Evolutionary conservation across 2,113 vertebrate genomes (phyloP), one percentile per base, ranked within the genome.

Genomic region (Chionomys nivalis): DNA sequence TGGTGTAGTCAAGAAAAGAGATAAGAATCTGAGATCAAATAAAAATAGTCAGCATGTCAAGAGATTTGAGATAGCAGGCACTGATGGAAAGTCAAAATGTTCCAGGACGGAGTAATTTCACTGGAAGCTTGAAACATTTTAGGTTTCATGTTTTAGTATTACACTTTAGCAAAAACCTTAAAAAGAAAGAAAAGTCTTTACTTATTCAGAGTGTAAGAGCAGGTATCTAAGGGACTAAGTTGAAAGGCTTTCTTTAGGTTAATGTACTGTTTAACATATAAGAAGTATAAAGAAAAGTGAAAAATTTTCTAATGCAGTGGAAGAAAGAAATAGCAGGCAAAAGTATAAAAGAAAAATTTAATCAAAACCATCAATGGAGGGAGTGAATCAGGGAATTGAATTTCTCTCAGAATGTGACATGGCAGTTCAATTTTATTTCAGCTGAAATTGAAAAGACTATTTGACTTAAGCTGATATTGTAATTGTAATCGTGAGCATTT

Each of bases 291-390:
- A 83, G 31, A 79, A 89, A 91, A 86, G 24, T 13, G 10, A 66
- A 47, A 68, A 33, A 5, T 63, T 66, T 26, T 90, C 33, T 87
- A 73, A 76, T 28, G 75, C 49, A 90, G n/a, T 26, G 70, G 36
- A 91, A 66, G 19, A 88, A 95, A 96, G 13, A 93, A 95, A 82
- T 10, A 36, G 19, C 16, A 93, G 55, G 26, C 24, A 89, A 52
- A 44, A 89, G 5, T 42, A 0, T 70, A n/a, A 75, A 87, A 55
- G n/a, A 61, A 95, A 94, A 93, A 49, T n/a, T 42, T 21, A 75
- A 52, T 86, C 17, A 49, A 93, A 89, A 21, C 3, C 24, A 47
- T 93, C 66, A 94, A 75, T 61, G 2, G 6, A 78, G 23, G 92
- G 39, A 78, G n/a, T 33, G 3, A 7, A 16, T 24, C 6, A 44